Evolutionary conservation across 2,113 vertebrate genomes (phyloP).

Genomic region (Gasterosteus aculeatus): DNA sequence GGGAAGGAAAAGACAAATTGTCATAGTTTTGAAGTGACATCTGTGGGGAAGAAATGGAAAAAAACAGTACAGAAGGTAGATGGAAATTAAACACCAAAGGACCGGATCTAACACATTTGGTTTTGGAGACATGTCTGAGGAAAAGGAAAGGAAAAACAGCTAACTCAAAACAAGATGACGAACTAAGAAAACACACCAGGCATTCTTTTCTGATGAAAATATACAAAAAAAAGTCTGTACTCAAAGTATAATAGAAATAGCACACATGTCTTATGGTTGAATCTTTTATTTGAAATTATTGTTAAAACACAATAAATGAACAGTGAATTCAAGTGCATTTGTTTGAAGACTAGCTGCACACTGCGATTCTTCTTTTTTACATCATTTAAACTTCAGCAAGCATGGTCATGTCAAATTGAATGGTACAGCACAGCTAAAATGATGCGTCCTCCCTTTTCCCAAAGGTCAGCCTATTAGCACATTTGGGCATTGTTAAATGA

Average conservation of each 20-base stretch:
- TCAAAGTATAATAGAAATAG: background rate
- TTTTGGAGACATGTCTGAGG: background rate
- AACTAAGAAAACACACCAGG: no score
- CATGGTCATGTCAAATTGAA: background rate
- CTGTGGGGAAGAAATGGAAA: constrained; percentile 3
- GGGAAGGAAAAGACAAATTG: constrained; percentile 9
- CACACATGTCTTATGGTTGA: background rate
- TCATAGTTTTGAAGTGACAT: constrained; percentile 17
- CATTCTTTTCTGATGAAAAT: no score
- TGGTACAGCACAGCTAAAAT: background rate
- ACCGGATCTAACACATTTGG: background rate
- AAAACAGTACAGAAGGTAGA: background rate
- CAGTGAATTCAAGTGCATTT: background rate
- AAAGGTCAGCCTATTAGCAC: background rate
- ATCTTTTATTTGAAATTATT: no score
- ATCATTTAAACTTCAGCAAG: background rate
- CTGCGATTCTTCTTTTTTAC: background rate
- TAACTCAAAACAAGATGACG: background rate
- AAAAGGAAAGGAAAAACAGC: background rate
- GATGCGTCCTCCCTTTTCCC: background rate
- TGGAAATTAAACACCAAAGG: constrained; percentile 2
- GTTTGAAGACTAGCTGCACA: background rate
- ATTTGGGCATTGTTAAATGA: background rate
- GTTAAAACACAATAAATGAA: background rate
- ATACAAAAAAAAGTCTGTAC: background rate